Base-by-base conservation (phyloP, 2,113 vertebrate genomes). In the Periophthalmodon schlosseri region DNA sequence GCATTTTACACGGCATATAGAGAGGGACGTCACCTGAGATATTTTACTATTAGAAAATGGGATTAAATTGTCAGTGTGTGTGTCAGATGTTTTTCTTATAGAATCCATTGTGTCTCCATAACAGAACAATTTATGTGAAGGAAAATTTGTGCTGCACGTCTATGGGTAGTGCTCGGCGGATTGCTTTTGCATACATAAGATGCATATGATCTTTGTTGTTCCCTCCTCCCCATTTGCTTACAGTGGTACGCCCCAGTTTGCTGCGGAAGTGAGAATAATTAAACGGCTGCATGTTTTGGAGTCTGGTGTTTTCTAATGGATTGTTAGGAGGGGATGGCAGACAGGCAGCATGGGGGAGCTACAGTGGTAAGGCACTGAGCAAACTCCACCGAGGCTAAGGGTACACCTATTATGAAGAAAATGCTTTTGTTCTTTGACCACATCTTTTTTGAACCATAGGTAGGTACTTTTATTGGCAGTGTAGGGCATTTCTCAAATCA, bases 201-300 rank as follows among this genome's bases (percentile, higher is more conserved):
- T 69, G 74, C 24, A 73, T 68, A 77, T 75, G 80, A 70, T 65
- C 83, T 84, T 77, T 81, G 78, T 75, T 84, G 74, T 74, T 72
- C 56, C 36, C 64, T 56, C 73, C 20, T 72, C 69, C 79, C 68
- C 56, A 33, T 79, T 86, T 77, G 49, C 57, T 86, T 75, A 91
- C 87, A 90, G 88, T 87, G 87, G 81, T 92, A 87, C 81, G 67
- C 75, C 75, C 85, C 82, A 58, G 87, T 84, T 67, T 83, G 80
- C 86, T 80, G 90, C 83, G 80, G 80, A 90, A 88, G 74, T 76
- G 78, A 83, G 78, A 85, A 84, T 93, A 93, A 94, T 94, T 94
- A 93, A 93, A 91, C 81, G 84, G 73, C 86, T 86, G 90, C 81
- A 66, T 92, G 90, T 93, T 91, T 93, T 91, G 92, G 87, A 91